Conservation (phyloP, 2,888 invertebrate species). For the Beris chalybata region DNA sequence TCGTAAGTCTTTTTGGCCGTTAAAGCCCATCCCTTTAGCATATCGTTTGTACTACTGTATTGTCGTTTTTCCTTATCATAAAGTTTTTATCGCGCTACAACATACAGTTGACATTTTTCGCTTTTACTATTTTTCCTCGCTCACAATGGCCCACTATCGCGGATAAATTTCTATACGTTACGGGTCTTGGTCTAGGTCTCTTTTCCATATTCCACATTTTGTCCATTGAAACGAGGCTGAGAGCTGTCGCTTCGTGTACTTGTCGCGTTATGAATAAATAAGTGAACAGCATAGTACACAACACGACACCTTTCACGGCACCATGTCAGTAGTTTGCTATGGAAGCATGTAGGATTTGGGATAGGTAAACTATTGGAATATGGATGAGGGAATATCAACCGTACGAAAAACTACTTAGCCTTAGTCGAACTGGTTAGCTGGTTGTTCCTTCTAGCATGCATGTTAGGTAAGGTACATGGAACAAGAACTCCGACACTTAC, state of each 20-base stretch:
- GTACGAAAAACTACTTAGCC: not conserved
- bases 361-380: constrained; percentile 11
- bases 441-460: no score
- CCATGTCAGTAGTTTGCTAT: constrained; percentile 23
- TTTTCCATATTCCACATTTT: no score
- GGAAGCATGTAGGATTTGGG: not conserved
- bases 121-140: constrained; percentile 5
- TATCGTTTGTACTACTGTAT: constrained; percentile 11
- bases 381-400: constrained; percentile 18
- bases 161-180: constrained; percentile 26
- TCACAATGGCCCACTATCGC: constrained; percentile 30
- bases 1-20: not conserved
- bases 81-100: no score
- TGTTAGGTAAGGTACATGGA: no score
- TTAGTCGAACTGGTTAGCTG: no score
- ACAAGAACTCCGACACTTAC: constrained; percentile 44
- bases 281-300: constrained; percentile 2
- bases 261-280: constrained; percentile 15
- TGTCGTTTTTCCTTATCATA: no score
- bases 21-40: constrained; percentile 5
- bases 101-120: no score
- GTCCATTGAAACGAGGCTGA: no score
- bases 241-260: no score
- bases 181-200: not conserved
- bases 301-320: constrained; percentile 22